Conservation (phyloP, 2,797 vertebrate species). For the Remorina albescens region DNA sequence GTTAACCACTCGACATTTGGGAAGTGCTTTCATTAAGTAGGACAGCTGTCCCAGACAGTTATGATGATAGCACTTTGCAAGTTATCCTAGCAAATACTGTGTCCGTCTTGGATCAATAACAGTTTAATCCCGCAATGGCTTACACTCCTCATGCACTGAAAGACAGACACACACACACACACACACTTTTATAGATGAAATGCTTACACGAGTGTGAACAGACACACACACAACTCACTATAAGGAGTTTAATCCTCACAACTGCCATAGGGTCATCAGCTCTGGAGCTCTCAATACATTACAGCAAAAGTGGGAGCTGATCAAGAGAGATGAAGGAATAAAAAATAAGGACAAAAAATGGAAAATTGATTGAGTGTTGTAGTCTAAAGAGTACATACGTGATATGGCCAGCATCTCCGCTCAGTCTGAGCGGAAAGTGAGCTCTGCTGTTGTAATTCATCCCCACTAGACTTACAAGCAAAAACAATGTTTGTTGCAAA, state of each 20-base stretch:
- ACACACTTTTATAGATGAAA: slow-evolving; percentile 17
- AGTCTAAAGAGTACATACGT: not conserved
- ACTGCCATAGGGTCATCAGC: slow-evolving; percentile 59
- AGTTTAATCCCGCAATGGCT: slow-evolving; percentile 64
- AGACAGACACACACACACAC: slow-evolving; percentile 4
- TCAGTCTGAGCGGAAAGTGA: not conserved
- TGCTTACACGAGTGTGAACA: slow-evolving; percentile 33
- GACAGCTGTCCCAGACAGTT: slow-evolving; percentile 69
- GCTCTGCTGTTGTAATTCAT: not conserved
- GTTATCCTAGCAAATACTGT: slow-evolving; percentile 76
- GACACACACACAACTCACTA: slow-evolving; percentile 32
- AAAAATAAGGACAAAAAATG: not conserved
- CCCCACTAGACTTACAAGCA: not conserved
- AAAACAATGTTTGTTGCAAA: not conserved
- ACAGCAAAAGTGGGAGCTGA: slow-evolving; percentile 30
- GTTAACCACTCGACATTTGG: slow-evolving; percentile 70
- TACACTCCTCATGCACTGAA: slow-evolving; percentile 5
- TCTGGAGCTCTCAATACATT: slow-evolving; percentile 55
- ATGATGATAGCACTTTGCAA: slow-evolving; percentile 71
- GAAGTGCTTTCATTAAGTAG: slow-evolving; percentile 73
- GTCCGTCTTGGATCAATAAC: slow-evolving; percentile 74
- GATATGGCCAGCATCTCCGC: not conserved
- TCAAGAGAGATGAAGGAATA: slow-evolving; percentile 45
- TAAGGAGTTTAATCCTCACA: slow-evolving; percentile 51
- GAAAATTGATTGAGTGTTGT: slow-evolving; percentile 21